phyloP scores from a whole-genome alignment of 1,140 invertebrate genomes.

The Sipha flava region DNA sequence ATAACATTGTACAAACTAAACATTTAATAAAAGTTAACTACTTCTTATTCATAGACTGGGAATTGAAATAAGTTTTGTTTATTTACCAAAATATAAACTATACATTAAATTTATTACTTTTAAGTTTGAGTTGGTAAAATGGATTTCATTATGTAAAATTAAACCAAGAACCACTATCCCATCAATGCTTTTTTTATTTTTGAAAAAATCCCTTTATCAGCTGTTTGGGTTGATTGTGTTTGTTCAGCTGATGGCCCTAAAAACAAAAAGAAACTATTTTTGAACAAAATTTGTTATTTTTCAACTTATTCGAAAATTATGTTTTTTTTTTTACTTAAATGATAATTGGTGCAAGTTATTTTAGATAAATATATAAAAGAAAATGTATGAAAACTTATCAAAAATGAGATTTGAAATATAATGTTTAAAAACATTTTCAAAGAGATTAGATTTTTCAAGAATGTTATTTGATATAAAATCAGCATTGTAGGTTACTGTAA shows the following conservation, averaged over 20 bases:
- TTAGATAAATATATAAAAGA: too few relatives aligned
- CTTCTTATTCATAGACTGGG: not conserved
- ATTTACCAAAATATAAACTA: not conserved
- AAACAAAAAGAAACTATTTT: not conserved
- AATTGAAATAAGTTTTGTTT: not conserved
- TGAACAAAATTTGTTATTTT: not conserved
- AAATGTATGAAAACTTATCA: too few relatives aligned
- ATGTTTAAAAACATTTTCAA: too few relatives aligned
- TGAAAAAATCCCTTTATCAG: constrained; percentile 20
- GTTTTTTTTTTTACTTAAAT: too few relatives aligned
- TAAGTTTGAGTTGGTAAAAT: not conserved
- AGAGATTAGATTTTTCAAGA: too few relatives aligned
- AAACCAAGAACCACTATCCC: not conserved
- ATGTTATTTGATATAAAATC: too few relatives aligned
- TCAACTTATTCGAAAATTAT: too few relatives aligned
- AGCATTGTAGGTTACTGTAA: too few relatives aligned
- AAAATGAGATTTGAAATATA: too few relatives aligned
- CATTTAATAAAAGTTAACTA: not conserved
- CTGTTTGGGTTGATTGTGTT: not conserved
- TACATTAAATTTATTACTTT: not conserved
- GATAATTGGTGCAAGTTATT: too few relatives aligned
- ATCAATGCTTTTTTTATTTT: constrained; percentile 26
- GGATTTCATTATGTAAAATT: not conserved
- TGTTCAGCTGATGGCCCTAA: constrained; percentile 12
- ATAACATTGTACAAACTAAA: not conserved